Evolutionary conservation across 2,888 invertebrate species (phyloP).

Genomic region (Leistus spinibarbis): DNA sequence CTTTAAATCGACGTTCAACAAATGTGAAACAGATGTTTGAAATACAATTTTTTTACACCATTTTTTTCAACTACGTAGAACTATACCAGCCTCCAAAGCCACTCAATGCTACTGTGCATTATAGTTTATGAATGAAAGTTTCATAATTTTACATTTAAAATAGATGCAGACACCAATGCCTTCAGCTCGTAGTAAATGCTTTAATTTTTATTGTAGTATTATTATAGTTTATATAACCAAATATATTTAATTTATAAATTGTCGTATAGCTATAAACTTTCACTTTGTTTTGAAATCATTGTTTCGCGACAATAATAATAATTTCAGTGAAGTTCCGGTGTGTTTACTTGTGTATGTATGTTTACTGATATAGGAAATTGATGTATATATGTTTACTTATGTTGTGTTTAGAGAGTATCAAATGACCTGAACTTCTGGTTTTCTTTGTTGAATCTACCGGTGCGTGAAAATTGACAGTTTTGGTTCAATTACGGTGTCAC

Average conservation of each 20-base stretch:
- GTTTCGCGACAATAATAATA: neutral
- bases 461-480: constrained; percentile 30
- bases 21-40: constrained; percentile 15
- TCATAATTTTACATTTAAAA: neutral
- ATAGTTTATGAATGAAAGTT: neutral
- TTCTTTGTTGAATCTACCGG: neutral
- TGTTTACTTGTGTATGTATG: neutral
- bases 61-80: neutral
- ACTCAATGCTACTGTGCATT: neutral
- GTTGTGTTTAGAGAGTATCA: neutral
- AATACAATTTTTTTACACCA: neutral
- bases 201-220: too few species aligned
- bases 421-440: neutral
- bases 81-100: neutral
- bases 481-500: constrained; percentile 9
- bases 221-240: too few species aligned
- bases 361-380: neutral
- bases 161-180: too few species aligned
- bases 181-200: too few species aligned
- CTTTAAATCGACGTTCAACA: neutral
- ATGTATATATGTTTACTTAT: neutral
- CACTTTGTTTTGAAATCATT: too few species aligned
- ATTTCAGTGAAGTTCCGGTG: neutral
- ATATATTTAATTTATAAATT: too few species aligned
- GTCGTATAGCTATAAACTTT: too few species aligned